Evolutionary conservation across 2,113 vertebrate genomes (phyloP), one percentile per base, ranked within the genome.

Genomic region (Neogale vison): DNA sequence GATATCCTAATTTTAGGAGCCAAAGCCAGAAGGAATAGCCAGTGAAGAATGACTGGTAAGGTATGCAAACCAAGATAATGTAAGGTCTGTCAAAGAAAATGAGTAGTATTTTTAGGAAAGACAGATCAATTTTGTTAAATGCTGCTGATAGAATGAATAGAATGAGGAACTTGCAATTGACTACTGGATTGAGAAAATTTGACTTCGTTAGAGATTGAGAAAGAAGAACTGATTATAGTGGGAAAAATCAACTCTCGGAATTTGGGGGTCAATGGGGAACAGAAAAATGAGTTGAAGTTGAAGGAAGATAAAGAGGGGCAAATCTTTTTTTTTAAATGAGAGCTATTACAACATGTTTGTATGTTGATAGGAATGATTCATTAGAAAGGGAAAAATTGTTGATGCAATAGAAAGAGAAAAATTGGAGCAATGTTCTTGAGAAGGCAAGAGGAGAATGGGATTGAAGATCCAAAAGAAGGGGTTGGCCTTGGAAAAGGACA

Each of bases 401-500:
- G 72, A 91, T 67, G 88, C 77, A 39, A 55, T 86, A 74, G 76
- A 94, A 96, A 95, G 52, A 93, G 59, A 85, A 97, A 94, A 65
- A 89, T 24, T 20, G n/a, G 77, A 47, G 77, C 81, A 67, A 34
- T 86, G 24, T 55, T 93, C 42, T 86, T 93, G 77, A 91, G 77
- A 83, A 86, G 59, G 31, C 23, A 72, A 84, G 87, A 69, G 45
- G 59, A 90, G 11, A 65, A 61, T 77, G 69, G 21, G 14, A 59
- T 63, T 20, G 55, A 88, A 93, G 59, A 55, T 50, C 71, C 47
- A 71, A 74, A 77, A 21, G 29, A 65, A 96, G 31, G 31, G 23
- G 7, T 4, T 91, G 52, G 13, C 57, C 71, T 95, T 79, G 42
- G 81, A 24, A 81, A 93, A 94, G 20, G n/a, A 77, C 77, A 93